phyloP scores from a whole-genome alignment of 92 coral and sea anemone species.

The Epizoanthus rinbou region DNA sequence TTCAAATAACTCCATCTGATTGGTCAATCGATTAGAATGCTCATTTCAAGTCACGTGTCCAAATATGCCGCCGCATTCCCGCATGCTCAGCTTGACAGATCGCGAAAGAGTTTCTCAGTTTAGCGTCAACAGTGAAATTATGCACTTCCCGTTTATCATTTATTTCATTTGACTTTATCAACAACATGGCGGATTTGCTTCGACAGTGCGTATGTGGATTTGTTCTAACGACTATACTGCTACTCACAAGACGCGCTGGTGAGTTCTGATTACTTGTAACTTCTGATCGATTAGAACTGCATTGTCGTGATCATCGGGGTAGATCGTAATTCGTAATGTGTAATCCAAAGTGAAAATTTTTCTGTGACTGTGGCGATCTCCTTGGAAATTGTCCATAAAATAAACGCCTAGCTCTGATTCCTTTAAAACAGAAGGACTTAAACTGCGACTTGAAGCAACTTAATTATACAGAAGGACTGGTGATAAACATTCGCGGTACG shows the following conservation, averaged over 20 bases:
- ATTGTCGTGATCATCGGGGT: not conserved
- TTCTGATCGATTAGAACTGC: conserved; percentile 1
- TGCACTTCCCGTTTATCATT: conserved; percentile 37
- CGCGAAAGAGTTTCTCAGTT: conserved; percentile 1
- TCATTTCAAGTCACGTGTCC: conserved; percentile 46
- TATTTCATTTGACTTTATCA: conserved; percentile 25
- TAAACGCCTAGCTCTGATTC: not conserved
- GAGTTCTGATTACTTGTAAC: conserved; percentile 6
- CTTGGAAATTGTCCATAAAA: conserved; percentile 17
- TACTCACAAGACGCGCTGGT: conserved; percentile 12
- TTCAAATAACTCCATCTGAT: not conserved
- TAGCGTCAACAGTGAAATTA: conserved; percentile 4
- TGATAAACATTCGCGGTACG: not conserved
- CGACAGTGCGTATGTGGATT: conserved; percentile 2
- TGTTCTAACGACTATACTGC: not conserved
- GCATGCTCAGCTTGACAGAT: not conserved
- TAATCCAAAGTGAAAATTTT: not conserved
- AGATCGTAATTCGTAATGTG: not conserved
- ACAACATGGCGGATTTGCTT: conserved; percentile 32
- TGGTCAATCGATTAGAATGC: conserved; percentile 36
- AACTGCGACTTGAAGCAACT: not conserved
- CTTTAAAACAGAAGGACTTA: not conserved
- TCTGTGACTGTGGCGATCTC: not conserved
- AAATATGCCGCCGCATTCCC: conserved; percentile 10
- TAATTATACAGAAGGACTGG: not conserved